These are phyloP conservation scores for Hirtodrosophila duncani DNA, from an alignment of 2,888 invertebrate genomes.

Conservation along the genomic window DNA sequence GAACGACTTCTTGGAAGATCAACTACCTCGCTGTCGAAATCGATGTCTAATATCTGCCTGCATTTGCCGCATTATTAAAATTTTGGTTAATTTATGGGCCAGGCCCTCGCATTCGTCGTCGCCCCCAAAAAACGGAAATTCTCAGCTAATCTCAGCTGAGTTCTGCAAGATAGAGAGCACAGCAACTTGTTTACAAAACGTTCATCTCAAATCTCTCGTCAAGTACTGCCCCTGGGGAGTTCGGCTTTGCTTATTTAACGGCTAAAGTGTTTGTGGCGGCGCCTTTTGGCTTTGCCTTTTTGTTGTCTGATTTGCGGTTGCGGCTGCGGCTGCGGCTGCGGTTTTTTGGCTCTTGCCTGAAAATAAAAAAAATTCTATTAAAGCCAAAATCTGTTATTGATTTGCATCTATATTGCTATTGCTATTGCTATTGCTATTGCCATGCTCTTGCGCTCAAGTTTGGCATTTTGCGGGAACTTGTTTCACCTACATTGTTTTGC, in stretches of 20 bases:
- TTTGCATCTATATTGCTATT: slow-evolving; percentile 53
- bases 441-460: slow-evolving; percentile 56
- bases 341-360: slow-evolving; percentile 29
- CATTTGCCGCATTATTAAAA: slow-evolving; percentile 46
- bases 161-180: slow-evolving; percentile 39
- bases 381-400: slow-evolving; percentile 57
- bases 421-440: slow-evolving; percentile 18
- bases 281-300: slow-evolving; percentile 52
- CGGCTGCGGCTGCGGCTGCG: slow-evolving; percentile 43
- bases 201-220: slow-evolving; percentile 14
- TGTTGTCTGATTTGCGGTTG: slow-evolving; percentile 61
- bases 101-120: slow-evolving; percentile 4
- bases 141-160: slow-evolving; percentile 46
- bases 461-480: slow-evolving; percentile 54
- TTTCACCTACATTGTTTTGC: slow-evolving; percentile 64
- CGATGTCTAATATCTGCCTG: slow-evolving; percentile 9
- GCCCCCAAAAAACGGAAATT: slow-evolving; percentile 58
- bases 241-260: slow-evolving; percentile 1
- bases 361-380: slow-evolving; percentile 61
- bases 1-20: slow-evolving; percentile 43
- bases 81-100: slow-evolving; percentile 44
- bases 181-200: slow-evolving; percentile 51
- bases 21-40: neutral
- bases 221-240: slow-evolving; percentile 26
- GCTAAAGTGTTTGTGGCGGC: slow-evolving; percentile 52